Base-by-base conservation (phyloP, 2,113 vertebrate genomes). In the Danionella cerebrum region DNA sequence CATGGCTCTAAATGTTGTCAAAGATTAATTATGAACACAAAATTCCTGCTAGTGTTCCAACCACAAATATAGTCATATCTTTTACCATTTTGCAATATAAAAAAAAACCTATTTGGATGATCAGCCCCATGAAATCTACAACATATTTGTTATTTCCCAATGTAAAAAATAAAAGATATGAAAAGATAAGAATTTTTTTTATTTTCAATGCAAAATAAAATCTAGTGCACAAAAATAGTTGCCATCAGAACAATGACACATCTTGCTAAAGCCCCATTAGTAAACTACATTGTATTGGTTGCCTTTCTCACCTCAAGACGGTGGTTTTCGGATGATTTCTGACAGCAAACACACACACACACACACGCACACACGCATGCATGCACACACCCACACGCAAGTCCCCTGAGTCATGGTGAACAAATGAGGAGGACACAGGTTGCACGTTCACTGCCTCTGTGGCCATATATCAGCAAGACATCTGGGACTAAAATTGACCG, bases 381-480 rank as follows among this genome's bases (percentile, higher is more conserved):
- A n/a, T n/a, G n/a, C n/a, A n/a, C n/a, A n/a, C n/a, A n/a, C n/a
- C n/a, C n/a, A n/a, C n/a, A n/a, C n/a, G 50, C 39, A 53, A 67
- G 54, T 36, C 33, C 52, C 53, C 13, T 0, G 19, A 69, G 31
- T 52, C 14, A 36, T 22, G 1, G 45, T 11, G 47, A 54, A 65
- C 54, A 65, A 65, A 60, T 69, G 54, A 66, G 67, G 16, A 53
- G 18, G 44, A 39, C 25, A 14, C 33, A 36, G 24, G 18, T 27
- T 47, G 22, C 71, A 33, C 16, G 16, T 69, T 54, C 25, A 51
- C n/a, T n/a, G n/a, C n/a, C n/a, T n/a, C n/a, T n/a, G n/a, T n/a
- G n/a, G 12, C 31, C 12, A 71, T 71, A 54, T 31, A 51, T 71
- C 69, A 57, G 6, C 11, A 3, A 19, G 65, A 55, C 54, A n/a